phyloP scores from a whole-genome alignment of 1,140 invertebrate species.

The Trigoniulus corallinus region DNA sequence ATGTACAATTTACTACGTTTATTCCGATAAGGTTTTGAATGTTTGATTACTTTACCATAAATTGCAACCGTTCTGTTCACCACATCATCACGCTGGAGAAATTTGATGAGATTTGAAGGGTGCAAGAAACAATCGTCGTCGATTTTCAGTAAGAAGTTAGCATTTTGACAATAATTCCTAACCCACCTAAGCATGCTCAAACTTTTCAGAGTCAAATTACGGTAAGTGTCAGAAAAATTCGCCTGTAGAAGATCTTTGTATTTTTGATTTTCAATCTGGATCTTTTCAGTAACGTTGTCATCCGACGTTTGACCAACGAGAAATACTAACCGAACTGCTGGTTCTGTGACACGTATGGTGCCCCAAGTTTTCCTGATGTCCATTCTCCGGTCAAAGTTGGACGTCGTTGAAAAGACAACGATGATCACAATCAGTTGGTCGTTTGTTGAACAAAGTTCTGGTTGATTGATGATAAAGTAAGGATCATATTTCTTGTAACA shows the following conservation, averaged over 20 bases:
- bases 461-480: too few species aligned
- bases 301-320: background rate
- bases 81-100: conserved; percentile 30
- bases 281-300: background rate
- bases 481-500: too few species aligned
- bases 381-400: background rate
- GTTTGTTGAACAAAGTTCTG: too few species aligned
- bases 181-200: conserved; percentile 22
- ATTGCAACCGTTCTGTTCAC: conserved; percentile 19
- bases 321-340: background rate
- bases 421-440: too few species aligned
- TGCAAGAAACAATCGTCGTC: conserved; percentile 89
- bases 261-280: background rate
- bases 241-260: background rate
- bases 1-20: conserved; percentile 72
- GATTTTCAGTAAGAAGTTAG: conserved; percentile 24
- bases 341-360: background rate
- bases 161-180: conserved; percentile 16
- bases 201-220: conserved; percentile 23
- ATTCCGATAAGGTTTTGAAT: conserved; percentile 73
- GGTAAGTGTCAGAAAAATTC: conserved; percentile 21
- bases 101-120: conserved; percentile 49
- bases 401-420: background rate
- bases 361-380: background rate
- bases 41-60: conserved; percentile 61